A percentile compares a stretch with the other conserved stretches of the same genome.
These are phyloP conservation scores for Parambassis ranga DNA, from an alignment of 2,797 vertebrate species.

Conservation along the genomic window DNA sequence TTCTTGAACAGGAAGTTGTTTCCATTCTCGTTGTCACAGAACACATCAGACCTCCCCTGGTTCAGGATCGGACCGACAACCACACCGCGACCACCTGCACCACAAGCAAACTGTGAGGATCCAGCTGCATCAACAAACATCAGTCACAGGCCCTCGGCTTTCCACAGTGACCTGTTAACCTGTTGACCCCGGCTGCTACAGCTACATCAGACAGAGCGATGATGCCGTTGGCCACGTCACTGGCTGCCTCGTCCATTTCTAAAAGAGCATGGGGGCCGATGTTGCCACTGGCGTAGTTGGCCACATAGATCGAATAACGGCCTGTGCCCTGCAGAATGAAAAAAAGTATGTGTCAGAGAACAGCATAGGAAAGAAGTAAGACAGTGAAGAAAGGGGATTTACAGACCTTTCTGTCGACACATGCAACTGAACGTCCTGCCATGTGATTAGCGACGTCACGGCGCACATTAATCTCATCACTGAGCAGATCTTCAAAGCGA, in stretches of 20 bases:
- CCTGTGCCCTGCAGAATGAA: conserved; percentile 85
- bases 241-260: conserved; percentile 91
- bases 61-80: conserved; percentile 92
- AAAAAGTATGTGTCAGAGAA: neutral
- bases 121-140: neutral
- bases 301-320: conserved; percentile 91
- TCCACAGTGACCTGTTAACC: conserved; percentile 92
- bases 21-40: conserved; percentile 95
- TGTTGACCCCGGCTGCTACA: conserved; percentile 86
- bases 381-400: neutral
- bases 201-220: conserved; percentile 89
- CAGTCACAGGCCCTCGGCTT: too few relatives aligned
- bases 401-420: conserved; percentile 90
- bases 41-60: conserved; percentile 86
- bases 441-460: conserved; percentile 86
- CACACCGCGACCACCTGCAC: conserved; percentile 89
- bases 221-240: conserved; percentile 83
- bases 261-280: conserved; percentile 90
- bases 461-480: conserved; percentile 85
- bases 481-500: conserved; percentile 92
- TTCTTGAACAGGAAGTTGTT: conserved; percentile 95
- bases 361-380: neutral
- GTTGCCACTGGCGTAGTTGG: conserved; percentile 91
- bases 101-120: neutral
- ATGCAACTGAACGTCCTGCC: conserved; percentile 93